Base-by-base conservation (phyloP, 2,888 invertebrate species). In the Auanema freiburgensis region DNA sequence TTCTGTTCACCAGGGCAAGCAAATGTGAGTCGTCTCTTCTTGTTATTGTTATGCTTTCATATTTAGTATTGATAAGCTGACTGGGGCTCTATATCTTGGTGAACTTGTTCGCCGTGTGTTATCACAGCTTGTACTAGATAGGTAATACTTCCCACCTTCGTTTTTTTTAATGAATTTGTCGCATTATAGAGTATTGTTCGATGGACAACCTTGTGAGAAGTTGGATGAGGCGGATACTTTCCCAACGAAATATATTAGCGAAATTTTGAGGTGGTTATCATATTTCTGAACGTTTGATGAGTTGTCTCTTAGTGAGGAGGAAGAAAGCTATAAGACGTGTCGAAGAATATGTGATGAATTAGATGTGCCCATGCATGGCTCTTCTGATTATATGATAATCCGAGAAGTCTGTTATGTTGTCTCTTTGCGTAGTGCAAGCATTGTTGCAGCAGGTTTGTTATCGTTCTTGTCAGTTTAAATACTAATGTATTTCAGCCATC, bases 51-150 rank as follows among this genome's bases (percentile, higher is more conserved):
- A 14, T 52, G 2, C 11, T 18, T 24, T 18, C 41, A 24, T 50
- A 70, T 79, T 42, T 63, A 83, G 83, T 50, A 76, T 83, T 54
- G 83, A 83, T 70, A 83, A 83, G 65, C 63, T 83, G 61, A 83
- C 83, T n/a, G 83, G 83, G 41, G 84, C 83, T n/a, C 73, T 84
- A 11, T 83, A 84, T 59, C 72, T 83, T 59, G 83, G 83, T 14
- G 83, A 83, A 57, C 65, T 83, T 55, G 83, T 80, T 12, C 76
- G 83, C 12, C 62, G 76, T 23, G 77, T 84, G 16, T 60, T 81
- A 16, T 74, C 77, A n/a, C 83, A 83, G 63, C 60, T 83, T 54
- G 67, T 71, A 16, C 56, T 81, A 43, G 84, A 83, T 57, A 67
- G 33, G 52, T 52, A 6, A 2, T 33, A 33, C 3, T 58, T 58